Conservation (phyloP, 2,888 invertebrate species). For the Caenorhabditis uteleia region DNA sequence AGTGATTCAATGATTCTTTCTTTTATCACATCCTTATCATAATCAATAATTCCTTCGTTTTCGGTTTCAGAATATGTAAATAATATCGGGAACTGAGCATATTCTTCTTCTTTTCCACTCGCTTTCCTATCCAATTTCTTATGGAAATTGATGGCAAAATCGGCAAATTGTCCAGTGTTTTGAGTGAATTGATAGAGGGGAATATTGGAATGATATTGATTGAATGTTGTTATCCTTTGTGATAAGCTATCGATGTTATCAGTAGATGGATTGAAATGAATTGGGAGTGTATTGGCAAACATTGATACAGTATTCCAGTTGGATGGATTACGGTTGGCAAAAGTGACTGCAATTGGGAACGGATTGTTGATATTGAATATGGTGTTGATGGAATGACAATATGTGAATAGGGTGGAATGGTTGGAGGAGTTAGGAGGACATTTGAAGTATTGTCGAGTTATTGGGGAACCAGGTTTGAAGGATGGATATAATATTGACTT, state of each 20-base stretch:
- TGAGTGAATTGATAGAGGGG: neutral
- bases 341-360: slow-evolving; percentile 48
- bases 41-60: slow-evolving; percentile 35
- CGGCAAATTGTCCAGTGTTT: slow-evolving; percentile 11
- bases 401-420: too few relatives aligned
- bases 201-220: slow-evolving; percentile 7
- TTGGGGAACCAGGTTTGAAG: too few relatives aligned
- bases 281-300: slow-evolving; percentile 54
- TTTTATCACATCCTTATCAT: slow-evolving; percentile 11
- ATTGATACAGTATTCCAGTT: slow-evolving; percentile 49
- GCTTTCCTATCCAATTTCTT: slow-evolving; percentile 9
- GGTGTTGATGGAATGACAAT: too few relatives aligned
- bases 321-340: slow-evolving; percentile 41
- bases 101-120: neutral
- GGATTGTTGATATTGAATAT: neutral
- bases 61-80: slow-evolving; percentile 8
- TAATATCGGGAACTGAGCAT: slow-evolving; percentile 18
- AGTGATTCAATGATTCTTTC: slow-evolving; percentile 1
- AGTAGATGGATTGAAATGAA: slow-evolving; percentile 5
- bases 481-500: too few relatives aligned
- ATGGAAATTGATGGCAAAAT: slow-evolving; percentile 49
- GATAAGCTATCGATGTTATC: neutral
- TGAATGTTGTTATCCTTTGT: neutral
- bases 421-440: too few relatives aligned
- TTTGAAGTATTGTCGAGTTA: too few relatives aligned